A percentile compares a stretch with the other conserved stretches of the same genome.
Evolutionary conservation across 2,797 vertebrate species (phyloP).

Genomic region (Chrosomus eos): DNA sequence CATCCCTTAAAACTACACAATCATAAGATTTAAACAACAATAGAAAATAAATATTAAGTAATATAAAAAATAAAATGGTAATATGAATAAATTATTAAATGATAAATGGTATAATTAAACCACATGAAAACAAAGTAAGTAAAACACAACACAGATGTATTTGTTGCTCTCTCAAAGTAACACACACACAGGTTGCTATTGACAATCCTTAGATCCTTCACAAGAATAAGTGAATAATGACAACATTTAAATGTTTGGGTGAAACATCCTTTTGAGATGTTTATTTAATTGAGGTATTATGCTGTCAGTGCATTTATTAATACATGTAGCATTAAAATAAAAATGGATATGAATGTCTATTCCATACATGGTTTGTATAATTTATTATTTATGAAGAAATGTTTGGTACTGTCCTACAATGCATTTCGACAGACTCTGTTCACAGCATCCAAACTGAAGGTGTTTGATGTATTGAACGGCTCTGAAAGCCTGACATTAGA

Average conservation of each 20-base stretch:
- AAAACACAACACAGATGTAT: background rate
- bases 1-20: background rate
- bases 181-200: background rate
- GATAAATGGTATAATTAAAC: background rate
- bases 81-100: background rate
- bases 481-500: slow-evolving; percentile 68
- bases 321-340: background rate
- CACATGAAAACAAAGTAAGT: background rate
- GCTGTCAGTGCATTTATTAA: background rate
- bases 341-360: background rate
- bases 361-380: background rate
- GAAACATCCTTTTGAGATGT: background rate
- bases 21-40: background rate
- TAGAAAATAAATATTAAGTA: background rate
- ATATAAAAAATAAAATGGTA: background rate
- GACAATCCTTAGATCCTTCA: background rate
- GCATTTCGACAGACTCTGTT: slow-evolving; percentile 82
- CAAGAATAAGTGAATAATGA: background rate
- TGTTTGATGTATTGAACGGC: slow-evolving; percentile 86
- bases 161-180: background rate
- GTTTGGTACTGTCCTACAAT: background rate
- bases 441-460: slow-evolving; percentile 82
- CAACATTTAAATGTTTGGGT: background rate
- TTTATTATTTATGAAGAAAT: background rate
- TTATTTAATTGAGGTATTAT: no score